Evolutionary conservation across 2,113 vertebrate species (phyloP).

Genomic region (Triplophysa siluroides): DNA sequence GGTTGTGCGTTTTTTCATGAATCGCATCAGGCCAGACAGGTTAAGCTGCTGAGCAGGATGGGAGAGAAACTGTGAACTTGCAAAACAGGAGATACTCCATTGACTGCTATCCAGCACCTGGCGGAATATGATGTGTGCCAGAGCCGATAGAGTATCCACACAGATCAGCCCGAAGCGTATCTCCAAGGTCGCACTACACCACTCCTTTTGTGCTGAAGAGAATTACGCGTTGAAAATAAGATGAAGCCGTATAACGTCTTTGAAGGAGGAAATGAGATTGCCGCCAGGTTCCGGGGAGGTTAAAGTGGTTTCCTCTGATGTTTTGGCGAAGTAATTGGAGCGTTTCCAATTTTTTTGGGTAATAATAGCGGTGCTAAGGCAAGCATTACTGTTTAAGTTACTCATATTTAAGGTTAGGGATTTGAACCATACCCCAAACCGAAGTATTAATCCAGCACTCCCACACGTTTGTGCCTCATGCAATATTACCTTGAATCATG

Average conservation of each 20-base stretch:
- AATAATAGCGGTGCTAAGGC: neutral
- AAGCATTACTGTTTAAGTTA: neutral
- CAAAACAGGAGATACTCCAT: slow-evolving; percentile 50
- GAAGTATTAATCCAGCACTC: neutral
- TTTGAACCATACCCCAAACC: neutral
- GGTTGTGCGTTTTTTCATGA: slow-evolving; percentile 53
- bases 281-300: neutral
- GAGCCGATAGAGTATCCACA: slow-evolving; percentile 18
- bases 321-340: neutral
- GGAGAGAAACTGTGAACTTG: slow-evolving; percentile 53
- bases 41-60: slow-evolving; percentile 43
- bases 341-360: neutral
- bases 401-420: slow-evolving; percentile 16
- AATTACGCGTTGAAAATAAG: neutral
- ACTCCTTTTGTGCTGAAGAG: slow-evolving; percentile 11
- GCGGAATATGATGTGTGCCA: slow-evolving; percentile 28
- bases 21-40: slow-evolving; percentile 60
- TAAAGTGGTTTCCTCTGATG: neutral
- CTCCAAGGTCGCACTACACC: slow-evolving; percentile 23
- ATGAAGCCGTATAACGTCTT: neutral
- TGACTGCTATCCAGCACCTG: slow-evolving; percentile 8
- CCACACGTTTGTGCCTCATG: neutral
- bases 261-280: neutral
- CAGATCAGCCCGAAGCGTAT: slow-evolving; percentile 5
- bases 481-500: neutral